A percentile compares a stretch with the other conserved stretches of the same genome.
Evolutionary conservation across 2,888 invertebrate species (phyloP).

Genomic region (Eurytoma californica): DNA sequence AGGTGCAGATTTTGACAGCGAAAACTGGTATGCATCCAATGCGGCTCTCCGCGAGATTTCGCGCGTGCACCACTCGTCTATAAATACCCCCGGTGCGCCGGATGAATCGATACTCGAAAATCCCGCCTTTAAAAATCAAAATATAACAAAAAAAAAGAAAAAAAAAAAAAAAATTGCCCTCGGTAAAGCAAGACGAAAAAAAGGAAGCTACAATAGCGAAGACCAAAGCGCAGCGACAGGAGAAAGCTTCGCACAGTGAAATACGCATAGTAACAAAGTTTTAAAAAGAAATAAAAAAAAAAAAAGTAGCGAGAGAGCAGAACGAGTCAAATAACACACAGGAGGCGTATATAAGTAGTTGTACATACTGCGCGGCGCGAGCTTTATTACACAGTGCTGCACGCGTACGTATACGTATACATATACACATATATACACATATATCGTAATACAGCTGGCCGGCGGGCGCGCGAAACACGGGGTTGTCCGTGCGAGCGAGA

Average conservation of each 20-base stretch:
- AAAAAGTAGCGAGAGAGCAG: background rate
- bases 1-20: background rate
- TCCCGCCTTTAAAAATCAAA: background rate
- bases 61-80: slow-evolving; percentile 9
- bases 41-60: slow-evolving; percentile 3
- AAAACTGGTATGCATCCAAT: slow-evolving; percentile 22
- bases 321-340: slow-evolving; percentile 20
- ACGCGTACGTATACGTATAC: background rate
- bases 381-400: slow-evolving; percentile 24
- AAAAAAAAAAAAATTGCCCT: background rate
- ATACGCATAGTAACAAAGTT: background rate
- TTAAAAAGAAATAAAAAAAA: background rate
- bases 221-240: background rate
- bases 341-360: slow-evolving; percentile 15
- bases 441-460: background rate
- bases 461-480: background rate
- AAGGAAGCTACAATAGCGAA: too few relatives aligned
- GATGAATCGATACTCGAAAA: background rate
- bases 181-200: too few relatives aligned
- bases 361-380: slow-evolving; percentile 27
- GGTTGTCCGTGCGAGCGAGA: slow-evolving; percentile 20
- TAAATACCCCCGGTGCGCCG: background rate
- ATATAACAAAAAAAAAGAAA: too few relatives aligned
- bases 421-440: slow-evolving; percentile 28
- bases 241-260: background rate